Evolutionary conservation across 2,888 invertebrate species (phyloP).

Genomic region (Euclidia mi): DNA sequence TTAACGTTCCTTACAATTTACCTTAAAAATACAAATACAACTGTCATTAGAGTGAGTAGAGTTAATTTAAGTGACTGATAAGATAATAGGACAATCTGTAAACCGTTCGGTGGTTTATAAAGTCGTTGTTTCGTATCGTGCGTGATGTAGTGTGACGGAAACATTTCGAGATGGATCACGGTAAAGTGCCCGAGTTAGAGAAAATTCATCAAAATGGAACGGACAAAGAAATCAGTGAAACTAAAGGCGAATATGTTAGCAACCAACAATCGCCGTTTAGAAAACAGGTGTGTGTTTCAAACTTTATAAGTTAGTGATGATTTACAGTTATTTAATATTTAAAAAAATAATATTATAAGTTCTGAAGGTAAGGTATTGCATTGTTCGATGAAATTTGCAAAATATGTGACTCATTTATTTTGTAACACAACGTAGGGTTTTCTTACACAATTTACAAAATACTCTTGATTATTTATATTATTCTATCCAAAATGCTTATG

Average conservation of each 20-base stretch:
- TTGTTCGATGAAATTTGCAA: no score
- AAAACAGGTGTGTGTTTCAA: constrained; percentile 79
- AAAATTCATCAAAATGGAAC: constrained; percentile 72
- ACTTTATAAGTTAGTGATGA: neutral
- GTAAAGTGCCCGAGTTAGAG: constrained; percentile 71
- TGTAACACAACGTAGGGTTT: no score
- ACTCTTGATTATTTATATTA: no score
- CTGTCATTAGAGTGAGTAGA: constrained; percentile 32
- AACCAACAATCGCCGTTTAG: constrained; percentile 64
- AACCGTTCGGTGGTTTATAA: constrained; percentile 57
- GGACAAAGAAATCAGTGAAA: constrained; percentile 64
- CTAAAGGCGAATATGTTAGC: constrained; percentile 53
- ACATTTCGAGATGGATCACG: constrained; percentile 72
- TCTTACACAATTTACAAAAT: no score
- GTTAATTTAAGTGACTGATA: constrained; percentile 62
- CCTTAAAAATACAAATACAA: constrained; percentile 18
- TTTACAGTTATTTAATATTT: neutral
- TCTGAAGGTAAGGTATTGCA: no score
- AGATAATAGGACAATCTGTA: constrained; percentile 66
- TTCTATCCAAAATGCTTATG: no score
- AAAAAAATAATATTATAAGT: no score
- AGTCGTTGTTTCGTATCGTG: constrained; percentile 54
- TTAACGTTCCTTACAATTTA: constrained; percentile 2
- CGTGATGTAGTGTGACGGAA: constrained; percentile 63
- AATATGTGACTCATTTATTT: no score